phyloP scores from a whole-genome alignment of 2,797 vertebrate species.

The Lepus oiostolus region DNA sequence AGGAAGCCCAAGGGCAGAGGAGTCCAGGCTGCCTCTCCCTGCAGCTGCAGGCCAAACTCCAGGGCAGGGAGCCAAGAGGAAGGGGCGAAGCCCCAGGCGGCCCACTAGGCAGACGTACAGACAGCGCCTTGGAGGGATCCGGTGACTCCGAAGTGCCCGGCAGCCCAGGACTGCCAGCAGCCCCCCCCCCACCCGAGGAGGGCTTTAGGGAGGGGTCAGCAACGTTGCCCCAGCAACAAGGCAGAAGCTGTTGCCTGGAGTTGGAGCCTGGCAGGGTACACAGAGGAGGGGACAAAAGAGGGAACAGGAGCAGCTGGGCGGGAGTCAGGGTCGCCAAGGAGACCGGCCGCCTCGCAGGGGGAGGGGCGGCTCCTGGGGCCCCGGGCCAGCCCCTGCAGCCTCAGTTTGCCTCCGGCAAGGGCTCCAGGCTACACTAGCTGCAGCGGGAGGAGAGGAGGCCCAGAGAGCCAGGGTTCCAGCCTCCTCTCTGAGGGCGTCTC shows the following conservation, averaged over 20 bases:
- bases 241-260: slow-evolving; percentile 69
- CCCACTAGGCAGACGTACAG: background rate
- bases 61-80: background rate
- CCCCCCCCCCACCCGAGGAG: background rate
- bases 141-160: background rate
- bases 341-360: background rate
- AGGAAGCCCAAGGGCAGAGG: background rate
- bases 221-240: slow-evolving; percentile 37
- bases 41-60: background rate
- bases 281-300: slow-evolving; percentile 76
- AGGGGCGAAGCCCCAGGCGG: background rate
- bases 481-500: background rate
- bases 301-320: slow-evolving; percentile 60
- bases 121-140: background rate
- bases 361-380: background rate
- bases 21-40: background rate
- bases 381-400: slow-evolving; percentile 19
- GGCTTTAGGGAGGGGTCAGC: slow-evolving; percentile 12
- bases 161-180: too few relatives aligned
- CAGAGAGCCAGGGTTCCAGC: background rate
- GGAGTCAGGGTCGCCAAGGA: slow-evolving; percentile 74
- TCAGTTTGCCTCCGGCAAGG: slow-evolving; percentile 68
- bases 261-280: slow-evolving; percentile 53
- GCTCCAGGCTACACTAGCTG: background rate
- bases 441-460: background rate